These are phyloP conservation scores for Spialia ferax DNA, from an alignment of 2,888 invertebrate genomes.

Conservation along the genomic window DNA sequence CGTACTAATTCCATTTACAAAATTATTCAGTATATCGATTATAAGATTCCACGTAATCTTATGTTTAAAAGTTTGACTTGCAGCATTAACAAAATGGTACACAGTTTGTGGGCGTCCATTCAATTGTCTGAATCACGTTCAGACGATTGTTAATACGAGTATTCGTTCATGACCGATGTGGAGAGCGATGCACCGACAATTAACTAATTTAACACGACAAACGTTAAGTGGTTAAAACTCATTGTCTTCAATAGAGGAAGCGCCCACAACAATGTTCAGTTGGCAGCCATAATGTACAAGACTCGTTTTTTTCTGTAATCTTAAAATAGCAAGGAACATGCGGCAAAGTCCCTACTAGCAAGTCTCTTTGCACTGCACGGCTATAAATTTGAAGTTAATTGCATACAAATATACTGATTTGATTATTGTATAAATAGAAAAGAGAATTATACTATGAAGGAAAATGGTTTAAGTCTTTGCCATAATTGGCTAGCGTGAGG, in stretches of 20 bases:
- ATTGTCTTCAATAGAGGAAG: slow-evolving; percentile 63
- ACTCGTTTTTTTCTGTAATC: not conserved
- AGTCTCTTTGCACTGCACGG: no score
- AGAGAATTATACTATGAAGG: no score
- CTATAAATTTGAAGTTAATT: not conserved
- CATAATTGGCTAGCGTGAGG: no score
- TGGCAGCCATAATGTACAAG: slow-evolving; percentile 1
- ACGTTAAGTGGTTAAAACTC: slow-evolving; percentile 52
- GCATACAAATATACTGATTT: no score
- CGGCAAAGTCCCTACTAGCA: not conserved
- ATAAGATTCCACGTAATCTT: no score
- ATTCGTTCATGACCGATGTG: slow-evolving; percentile 38
- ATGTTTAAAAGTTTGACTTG: not conserved
- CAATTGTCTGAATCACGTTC: slow-evolving; percentile 49
- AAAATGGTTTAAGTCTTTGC: no score
- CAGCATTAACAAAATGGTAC: not conserved
- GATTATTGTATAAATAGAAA: no score
- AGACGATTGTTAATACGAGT: slow-evolving; percentile 22
- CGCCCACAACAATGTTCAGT: slow-evolving; percentile 55
- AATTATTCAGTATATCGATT: no score
- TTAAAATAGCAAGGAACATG: not conserved
- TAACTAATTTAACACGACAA: slow-evolving; percentile 57
- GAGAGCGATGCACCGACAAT: slow-evolving; percentile 54
- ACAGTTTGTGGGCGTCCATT: slow-evolving; percentile 18
- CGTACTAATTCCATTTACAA: no score